Evolutionary conservation across 2,797 vertebrate genomes (phyloP), one percentile per base, ranked within the genome.

Genomic region (Helostoma temminkii): DNA sequence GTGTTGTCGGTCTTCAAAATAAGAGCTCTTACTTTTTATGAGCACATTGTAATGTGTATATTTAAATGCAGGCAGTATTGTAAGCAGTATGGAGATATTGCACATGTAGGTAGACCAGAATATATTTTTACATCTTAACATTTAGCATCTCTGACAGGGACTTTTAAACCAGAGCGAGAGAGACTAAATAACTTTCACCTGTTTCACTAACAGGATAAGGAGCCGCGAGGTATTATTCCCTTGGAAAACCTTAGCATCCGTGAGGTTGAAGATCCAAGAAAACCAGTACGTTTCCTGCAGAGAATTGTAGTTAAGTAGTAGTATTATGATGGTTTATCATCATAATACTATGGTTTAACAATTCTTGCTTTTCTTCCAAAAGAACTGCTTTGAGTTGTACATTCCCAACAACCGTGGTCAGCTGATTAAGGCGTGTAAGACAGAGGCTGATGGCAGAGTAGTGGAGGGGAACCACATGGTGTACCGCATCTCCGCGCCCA

Each of bases 351-450:
- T n/a, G n/a, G n/a, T n/a, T n/a, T 5, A n/a, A 46, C 3, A 0
- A 12, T 37, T 1, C 42, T 30, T 14, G 0, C 7, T 9, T 18
- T 45, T 46, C 26, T 37, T 15, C 42, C 12, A 47, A 62, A 80
- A 98, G 96, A 97, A 98, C 92, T 98, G 96, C 88, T 98, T 98
- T 64, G 97, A 98, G 89, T 91, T 98, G 34, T 98, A 97, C 88
- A 97, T 97, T 84, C 96, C 96, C 61, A 97, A 98, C 88, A 98
- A 97, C 85, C 96, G 96, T n/a, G 97, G 96, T 9, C 96, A 98
- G 91, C 95, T 97, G 56, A 98, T 98, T 53, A 98, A 98, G 71
- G 97, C 96, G 1, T 98, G 94, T 74, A 96, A 34, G 93, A 97
- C 64, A 0, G 96, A 97, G 89, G 96, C 96, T 0, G 96, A 98